Conservation (phyloP, 2,888 invertebrate genomes). For the Agrochola macilenta region DNA sequence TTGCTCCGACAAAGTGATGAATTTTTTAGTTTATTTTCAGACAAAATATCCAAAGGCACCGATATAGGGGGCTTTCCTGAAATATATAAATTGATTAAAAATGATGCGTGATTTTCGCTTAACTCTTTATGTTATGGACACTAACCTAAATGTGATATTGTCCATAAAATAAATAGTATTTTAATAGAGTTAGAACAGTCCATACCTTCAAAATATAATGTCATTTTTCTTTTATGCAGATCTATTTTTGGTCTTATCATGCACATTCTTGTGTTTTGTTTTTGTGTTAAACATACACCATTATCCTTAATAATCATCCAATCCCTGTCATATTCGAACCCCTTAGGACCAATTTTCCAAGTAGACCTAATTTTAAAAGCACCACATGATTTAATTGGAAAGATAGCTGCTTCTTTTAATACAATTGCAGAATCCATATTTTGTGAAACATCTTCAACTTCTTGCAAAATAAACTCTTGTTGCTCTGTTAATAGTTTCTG, state of each 20-base stretch:
- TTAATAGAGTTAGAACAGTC: background rate
- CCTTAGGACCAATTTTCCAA: constrained; percentile 94
- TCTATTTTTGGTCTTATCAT: constrained; percentile 94
- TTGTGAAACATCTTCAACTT: constrained; percentile 53
- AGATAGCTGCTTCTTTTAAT: constrained; percentile 90
- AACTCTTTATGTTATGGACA: background rate
- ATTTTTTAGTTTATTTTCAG: constrained; percentile 71
- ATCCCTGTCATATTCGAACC: constrained; percentile 96
- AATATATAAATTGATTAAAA: constrained; percentile 58
- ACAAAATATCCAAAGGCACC: constrained; percentile 86
- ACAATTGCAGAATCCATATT: constrained; percentile 70
- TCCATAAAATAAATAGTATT: background rate
- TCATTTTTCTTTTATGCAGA: constrained; percentile 88
- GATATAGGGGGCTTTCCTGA: constrained; percentile 89
- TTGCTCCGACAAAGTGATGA: constrained; percentile 93
- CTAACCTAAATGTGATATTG: background rate
- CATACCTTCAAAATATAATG: constrained; percentile 91
- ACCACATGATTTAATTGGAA: constrained; percentile 98
- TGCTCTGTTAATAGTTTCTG: constrained; percentile 66
- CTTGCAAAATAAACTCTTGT: constrained; percentile 58
- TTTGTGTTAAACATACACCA: constrained; percentile 97
- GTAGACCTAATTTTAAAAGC: constrained; percentile 92
- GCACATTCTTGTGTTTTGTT: constrained; percentile 95
- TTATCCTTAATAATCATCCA: constrained; percentile 97
- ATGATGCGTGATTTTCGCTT: background rate